A percentile compares a stretch with the other conserved stretches of the same genome.
Evolutionary conservation across 2,888 invertebrate species (phyloP).

Genomic region (Frankliniella fusca): DNA sequence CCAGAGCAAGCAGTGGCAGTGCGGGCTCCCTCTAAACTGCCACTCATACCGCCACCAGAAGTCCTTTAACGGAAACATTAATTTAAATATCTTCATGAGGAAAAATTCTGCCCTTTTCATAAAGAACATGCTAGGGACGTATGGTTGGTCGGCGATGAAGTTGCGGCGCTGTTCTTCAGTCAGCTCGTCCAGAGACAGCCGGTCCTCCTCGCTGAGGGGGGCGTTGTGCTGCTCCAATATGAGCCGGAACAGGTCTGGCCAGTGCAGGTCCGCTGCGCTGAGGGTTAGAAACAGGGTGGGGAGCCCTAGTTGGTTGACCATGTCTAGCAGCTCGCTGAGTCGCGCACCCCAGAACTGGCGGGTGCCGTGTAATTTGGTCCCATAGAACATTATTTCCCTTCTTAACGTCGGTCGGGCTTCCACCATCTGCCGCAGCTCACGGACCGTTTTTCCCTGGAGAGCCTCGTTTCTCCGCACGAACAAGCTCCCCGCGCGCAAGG

Average conservation of each 20-base stretch:
- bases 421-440: constrained; percentile 29
- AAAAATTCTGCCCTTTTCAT: neutral
- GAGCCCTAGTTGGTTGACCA: constrained; percentile 35
- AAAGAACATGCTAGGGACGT: neutral
- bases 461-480: neutral
- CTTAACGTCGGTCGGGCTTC: constrained; percentile 20
- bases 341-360: constrained; percentile 34
- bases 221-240: neutral
- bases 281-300: constrained; percentile 37
- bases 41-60: constrained; percentile 33
- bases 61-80: constrained; percentile 29
- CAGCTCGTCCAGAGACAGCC: neutral
- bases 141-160: neutral
- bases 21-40: constrained; percentile 37
- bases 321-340: constrained; percentile 33
- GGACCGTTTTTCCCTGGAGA: neutral
- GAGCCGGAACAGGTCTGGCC: constrained; percentile 34
- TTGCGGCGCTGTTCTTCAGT: neutral
- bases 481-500: neutral
- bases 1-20: constrained; percentile 37
- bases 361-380: constrained; percentile 33
- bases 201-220: neutral
- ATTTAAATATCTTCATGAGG: neutral
- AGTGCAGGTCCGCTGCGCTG: constrained; percentile 36
- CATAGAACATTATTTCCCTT: constrained; percentile 34